Base-by-base conservation (phyloP, 2,888 invertebrate genomes). In the Pachydiplax longipennis region DNA sequence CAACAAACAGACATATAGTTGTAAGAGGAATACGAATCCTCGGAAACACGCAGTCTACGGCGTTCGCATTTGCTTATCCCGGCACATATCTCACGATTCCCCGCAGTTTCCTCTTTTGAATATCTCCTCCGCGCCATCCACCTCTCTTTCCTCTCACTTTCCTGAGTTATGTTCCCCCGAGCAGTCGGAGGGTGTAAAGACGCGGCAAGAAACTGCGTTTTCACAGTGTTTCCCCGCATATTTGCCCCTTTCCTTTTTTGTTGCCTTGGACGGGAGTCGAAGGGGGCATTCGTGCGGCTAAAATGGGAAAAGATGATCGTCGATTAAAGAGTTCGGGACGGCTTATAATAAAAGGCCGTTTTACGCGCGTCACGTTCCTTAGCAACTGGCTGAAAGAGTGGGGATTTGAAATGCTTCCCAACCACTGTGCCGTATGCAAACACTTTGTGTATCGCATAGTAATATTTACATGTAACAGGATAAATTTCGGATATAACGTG, bases 11-110 rank as follows among this genome's bases (percentile, higher is more conserved):
- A 53, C 53, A 53, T 53, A 53, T 53, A 53, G 73, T 73, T 73
- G 25, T 73, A 31, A 73, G 12, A 31, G 73, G 31, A 25, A 73
- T 18, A 18, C 83, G 25, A 53, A 82, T 82, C 58, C 83, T 31
- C 31, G 58, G 83, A 83, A 58, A 83, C 48, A 83, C 58, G 53
- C 58, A n/a, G 53, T 83, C 58, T 53, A n/a, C 83, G 25, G 73
- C 73, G 73, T 58, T 83, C 83, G 83, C 53, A 83, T 83, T 83
- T 58, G 83, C 83, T 83, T 83, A 83, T 83, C 83, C 83, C 35
- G 31, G 25, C 58, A 35, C 58, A 83, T 58, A 83, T 83, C 83
- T 83, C 83, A 83, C 83, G 83, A 83, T 58, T 58, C 83, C 15
- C 35, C 31, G 31, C 35, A 10, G 15, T 58, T 35, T 35, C 83